Conservation (phyloP, 2,113 vertebrate genomes). For the Prochilodus magdalenae region DNA sequence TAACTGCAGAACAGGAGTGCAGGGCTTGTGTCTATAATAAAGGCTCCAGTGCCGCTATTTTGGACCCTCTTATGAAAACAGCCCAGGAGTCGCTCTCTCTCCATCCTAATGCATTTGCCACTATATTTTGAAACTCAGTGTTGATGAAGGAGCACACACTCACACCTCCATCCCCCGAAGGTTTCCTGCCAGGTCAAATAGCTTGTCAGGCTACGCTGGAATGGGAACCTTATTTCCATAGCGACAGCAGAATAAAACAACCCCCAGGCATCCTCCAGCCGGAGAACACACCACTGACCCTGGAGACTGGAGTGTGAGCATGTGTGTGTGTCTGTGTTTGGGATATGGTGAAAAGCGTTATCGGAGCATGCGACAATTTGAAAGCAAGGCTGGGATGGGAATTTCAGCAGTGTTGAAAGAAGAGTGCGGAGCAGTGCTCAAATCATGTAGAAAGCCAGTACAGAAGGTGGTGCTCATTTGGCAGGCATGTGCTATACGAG, state of each 20-base stretch:
- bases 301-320: constrained; percentile 13
- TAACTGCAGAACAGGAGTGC: not conserved
- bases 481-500: no score
- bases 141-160: not conserved
- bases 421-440: no score
- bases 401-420: no score
- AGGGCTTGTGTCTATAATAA: not conserved
- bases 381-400: no score
- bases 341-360: not conserved
- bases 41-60: not conserved
- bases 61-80: not conserved
- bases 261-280: constrained; percentile 4
- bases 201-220: constrained; percentile 28
- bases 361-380: not conserved
- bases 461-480: no score
- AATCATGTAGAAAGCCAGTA: no score
- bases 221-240: constrained; percentile 52
- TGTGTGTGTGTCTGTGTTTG: constrained; percentile 24
- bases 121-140: constrained; percentile 10
- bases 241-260: constrained; percentile 39
- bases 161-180: not conserved
- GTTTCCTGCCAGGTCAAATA: constrained; percentile 10
- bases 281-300: constrained; percentile 38
- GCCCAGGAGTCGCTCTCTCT: not conserved
- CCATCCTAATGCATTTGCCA: not conserved